phyloP scores from a whole-genome alignment of 1,140 invertebrate genomes.

The Cotesia typhae region DNA sequence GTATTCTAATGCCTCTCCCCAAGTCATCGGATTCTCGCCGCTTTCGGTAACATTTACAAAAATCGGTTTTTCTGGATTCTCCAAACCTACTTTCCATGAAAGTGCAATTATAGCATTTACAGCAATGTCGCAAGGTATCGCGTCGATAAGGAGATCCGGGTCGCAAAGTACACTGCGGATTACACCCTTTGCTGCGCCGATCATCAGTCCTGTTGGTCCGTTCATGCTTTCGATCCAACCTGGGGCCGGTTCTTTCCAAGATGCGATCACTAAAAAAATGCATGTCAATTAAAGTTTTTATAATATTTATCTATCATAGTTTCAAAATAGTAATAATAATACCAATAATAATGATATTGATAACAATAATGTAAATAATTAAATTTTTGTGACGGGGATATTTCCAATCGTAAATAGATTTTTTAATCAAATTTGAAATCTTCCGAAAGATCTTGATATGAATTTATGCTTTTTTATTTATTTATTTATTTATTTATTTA shows the following conservation, averaged over 20 bases:
- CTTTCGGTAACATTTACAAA: slow-evolving; percentile 72
- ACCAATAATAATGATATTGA: no score
- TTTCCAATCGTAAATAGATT: no score
- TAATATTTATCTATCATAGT: no score
- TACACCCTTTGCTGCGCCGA: slow-evolving; percentile 83
- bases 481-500: no score
- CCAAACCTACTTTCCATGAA: slow-evolving; percentile 66
- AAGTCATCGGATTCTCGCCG: slow-evolving; percentile 72
- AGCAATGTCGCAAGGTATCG: slow-evolving; percentile 76
- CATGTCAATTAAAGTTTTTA: no score
- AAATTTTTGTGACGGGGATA: no score
- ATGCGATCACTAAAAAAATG: slow-evolving; percentile 68
- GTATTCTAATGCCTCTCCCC: slow-evolving; percentile 79
- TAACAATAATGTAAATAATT: no score
- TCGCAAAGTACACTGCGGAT: slow-evolving; percentile 75
- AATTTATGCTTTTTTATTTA: no score
- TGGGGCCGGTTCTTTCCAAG: slow-evolving; percentile 75
- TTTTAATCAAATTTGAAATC: no score
- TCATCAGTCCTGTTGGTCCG: slow-evolving; percentile 84
- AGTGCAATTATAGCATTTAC: slow-evolving; percentile 73
- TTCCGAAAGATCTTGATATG: no score
- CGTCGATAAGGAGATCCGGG: slow-evolving; percentile 65
- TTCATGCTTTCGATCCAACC: slow-evolving; percentile 97
- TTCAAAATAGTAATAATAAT: no score
- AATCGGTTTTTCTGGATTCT: slow-evolving; percentile 60